Evolutionary conservation across 2,888 invertebrate species (phyloP).

Genomic region (Caenorhabditis auriculariae): DNA sequence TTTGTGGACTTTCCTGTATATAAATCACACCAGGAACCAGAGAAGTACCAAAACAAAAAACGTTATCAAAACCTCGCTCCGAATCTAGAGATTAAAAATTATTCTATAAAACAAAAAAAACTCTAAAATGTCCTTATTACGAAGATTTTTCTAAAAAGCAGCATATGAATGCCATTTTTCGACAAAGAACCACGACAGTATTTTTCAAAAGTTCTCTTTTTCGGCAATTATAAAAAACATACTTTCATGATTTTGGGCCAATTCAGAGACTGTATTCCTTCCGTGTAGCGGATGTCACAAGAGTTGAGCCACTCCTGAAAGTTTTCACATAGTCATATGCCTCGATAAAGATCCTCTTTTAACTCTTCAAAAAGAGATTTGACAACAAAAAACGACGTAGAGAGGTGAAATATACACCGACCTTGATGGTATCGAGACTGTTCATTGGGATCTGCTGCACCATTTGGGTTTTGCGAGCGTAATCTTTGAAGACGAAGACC

Average conservation of each 20-base stretch:
- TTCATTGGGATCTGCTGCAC: constrained; percentile 99
- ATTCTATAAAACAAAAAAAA: not conserved
- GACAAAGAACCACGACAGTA: no score
- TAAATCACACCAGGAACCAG: no score
- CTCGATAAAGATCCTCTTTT: constrained; percentile 5
- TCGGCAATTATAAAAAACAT: no score
- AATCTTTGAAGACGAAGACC: constrained; percentile 99
- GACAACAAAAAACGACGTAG: no score
- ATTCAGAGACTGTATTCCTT: constrained; percentile 96
- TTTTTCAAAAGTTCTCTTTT: no score
- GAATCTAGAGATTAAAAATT: no score
- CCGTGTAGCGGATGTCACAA: constrained; percentile 93
- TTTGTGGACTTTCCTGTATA: not conserved
- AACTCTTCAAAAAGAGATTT: no score
- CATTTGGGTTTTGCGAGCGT: constrained; percentile 88
- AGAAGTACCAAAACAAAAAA: no score
- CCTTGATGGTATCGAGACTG: constrained; percentile 97
- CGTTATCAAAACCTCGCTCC: no score
- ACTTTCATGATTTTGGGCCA: constrained; percentile 98
- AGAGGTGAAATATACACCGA: constrained; percentile 74
- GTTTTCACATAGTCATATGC: no score
- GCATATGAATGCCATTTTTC: no score
- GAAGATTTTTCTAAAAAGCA: no score
- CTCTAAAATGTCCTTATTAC: not conserved
- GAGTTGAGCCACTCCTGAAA: constrained; percentile 68